phyloP scores from a whole-genome alignment of 1,140 invertebrate genomes.

The Theocolax elegans region DNA sequence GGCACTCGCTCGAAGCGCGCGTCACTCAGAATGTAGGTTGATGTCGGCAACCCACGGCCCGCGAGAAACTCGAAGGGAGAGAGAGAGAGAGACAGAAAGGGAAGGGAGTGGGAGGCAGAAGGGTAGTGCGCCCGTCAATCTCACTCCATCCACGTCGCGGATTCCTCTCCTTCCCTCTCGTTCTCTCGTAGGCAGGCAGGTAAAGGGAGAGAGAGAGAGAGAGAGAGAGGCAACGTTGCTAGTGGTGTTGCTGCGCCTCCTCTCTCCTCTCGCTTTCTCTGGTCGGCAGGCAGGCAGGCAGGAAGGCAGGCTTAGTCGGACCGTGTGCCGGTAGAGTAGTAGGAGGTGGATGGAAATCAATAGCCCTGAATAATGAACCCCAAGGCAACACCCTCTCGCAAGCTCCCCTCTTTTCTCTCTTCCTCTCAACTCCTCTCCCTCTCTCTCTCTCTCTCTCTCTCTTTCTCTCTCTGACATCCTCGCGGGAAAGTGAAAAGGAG shows the following conservation, averaged over 20 bases:
- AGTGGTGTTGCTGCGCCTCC: slow-evolving; percentile 40
- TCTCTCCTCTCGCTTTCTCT: slow-evolving; percentile 30
- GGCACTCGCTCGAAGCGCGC: not conserved
- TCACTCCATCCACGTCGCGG: slow-evolving; percentile 37
- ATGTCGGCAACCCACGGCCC: slow-evolving; percentile 37
- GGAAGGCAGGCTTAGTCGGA: slow-evolving; percentile 23
- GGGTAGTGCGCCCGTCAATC: slow-evolving; percentile 48
- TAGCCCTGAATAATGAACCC: slow-evolving; percentile 63
- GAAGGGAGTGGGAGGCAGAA: slow-evolving; percentile 29
- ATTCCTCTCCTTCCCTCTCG: not conserved
- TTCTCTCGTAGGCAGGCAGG: too few relatives aligned
- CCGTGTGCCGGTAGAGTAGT: slow-evolving; percentile 5
- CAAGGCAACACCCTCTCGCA: slow-evolving; percentile 49
- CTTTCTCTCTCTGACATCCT: slow-evolving; percentile 14
- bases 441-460: slow-evolving; percentile 38
- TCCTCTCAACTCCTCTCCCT: too few relatives aligned
- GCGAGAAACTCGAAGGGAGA: slow-evolving; percentile 38
- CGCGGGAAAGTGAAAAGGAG: not conserved
- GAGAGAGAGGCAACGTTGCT: too few relatives aligned
- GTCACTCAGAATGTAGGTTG: slow-evolving; percentile 22
- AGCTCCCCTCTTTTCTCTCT: not conserved
- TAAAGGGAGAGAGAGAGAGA: too few relatives aligned
- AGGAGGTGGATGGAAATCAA: slow-evolving; percentile 62
- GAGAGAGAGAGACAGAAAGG: slow-evolving; percentile 26
- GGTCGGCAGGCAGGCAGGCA: too few relatives aligned